Percentiles rank a stretch among this genome's conserved stretches.
Conservation (phyloP, 2,888 invertebrate genomes). For the Platerodrilus igneus region DNA sequence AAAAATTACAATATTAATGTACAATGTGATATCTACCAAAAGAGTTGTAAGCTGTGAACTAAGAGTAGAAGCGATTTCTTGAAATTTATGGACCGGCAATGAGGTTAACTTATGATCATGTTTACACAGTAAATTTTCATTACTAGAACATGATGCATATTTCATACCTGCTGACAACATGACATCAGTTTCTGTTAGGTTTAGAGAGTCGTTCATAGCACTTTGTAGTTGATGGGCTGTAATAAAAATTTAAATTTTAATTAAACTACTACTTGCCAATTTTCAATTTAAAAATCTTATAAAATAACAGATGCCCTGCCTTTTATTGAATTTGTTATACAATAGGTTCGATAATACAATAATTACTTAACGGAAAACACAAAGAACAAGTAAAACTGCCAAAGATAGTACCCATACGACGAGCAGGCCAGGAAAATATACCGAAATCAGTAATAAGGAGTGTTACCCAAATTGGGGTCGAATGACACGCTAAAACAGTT, state of each 20-base stretch:
- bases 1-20: neutral
- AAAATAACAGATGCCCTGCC: no score
- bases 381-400: no score
- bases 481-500: no score
- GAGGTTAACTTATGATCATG: constrained; percentile 50
- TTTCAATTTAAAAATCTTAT: neutral
- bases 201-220: constrained; percentile 55
- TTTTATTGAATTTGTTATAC: no score
- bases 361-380: no score
- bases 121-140: constrained; percentile 48
- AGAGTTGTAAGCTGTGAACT: constrained; percentile 65
- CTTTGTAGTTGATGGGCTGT: constrained; percentile 54
- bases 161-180: constrained; percentile 50
- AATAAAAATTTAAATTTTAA: constrained; percentile 21
- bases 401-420: no score
- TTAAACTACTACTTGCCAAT: neutral
- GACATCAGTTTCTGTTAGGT: constrained; percentile 55
- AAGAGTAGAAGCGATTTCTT: constrained; percentile 60
- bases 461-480: no score
- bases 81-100: constrained; percentile 58
- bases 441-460: no score
- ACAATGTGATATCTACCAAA: constrained; percentile 51
- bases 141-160: constrained; percentile 42
- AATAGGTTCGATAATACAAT: no score
- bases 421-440: no score